These are phyloP conservation scores for Etia nguti DNA, from an alignment of 2,113 vertebrate genomes.

Conservation along the genomic window DNA sequence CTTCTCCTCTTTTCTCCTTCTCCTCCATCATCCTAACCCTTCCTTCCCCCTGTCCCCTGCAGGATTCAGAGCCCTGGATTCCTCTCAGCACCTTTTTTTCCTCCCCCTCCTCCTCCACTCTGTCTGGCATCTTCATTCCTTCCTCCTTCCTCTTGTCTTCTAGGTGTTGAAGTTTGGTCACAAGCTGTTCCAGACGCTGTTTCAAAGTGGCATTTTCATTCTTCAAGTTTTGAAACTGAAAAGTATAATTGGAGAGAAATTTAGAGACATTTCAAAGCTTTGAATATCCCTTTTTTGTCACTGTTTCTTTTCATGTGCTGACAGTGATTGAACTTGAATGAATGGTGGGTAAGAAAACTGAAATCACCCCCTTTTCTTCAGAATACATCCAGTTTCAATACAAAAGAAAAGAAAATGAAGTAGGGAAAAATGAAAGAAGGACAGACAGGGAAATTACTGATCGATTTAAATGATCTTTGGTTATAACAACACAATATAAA, in stretches of 20 bases:
- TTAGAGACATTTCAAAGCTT: neutral
- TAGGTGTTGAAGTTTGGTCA: constrained; percentile 21
- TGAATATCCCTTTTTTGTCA: neutral
- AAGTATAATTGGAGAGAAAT: neutral
- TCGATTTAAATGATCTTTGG: neutral
- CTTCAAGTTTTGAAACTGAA: constrained; percentile 72
- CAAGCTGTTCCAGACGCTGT: constrained; percentile 54
- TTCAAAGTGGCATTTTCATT: constrained; percentile 71
- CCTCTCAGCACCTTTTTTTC: constrained; percentile 36
- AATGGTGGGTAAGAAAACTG: neutral
- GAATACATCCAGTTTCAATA: neutral
- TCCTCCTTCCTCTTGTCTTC: constrained; percentile 14
- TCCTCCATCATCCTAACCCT: constrained; percentile 35
- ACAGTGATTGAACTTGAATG: neutral
- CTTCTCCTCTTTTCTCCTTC: constrained; percentile 36
- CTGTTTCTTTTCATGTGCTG: neutral
- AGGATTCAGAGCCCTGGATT: constrained; percentile 45
- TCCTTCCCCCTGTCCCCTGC: constrained; percentile 66
- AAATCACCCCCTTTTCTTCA: neutral
- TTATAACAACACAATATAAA: neutral
- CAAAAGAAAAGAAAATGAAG: neutral
- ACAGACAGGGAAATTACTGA: neutral
- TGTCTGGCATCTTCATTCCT: neutral
- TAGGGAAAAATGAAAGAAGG: neutral
- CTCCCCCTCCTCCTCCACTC: constrained; percentile 1